These are phyloP conservation scores for Trinorchestia longiramus DNA, from an alignment of 1,140 invertebrate genomes.

Conservation along the genomic window DNA sequence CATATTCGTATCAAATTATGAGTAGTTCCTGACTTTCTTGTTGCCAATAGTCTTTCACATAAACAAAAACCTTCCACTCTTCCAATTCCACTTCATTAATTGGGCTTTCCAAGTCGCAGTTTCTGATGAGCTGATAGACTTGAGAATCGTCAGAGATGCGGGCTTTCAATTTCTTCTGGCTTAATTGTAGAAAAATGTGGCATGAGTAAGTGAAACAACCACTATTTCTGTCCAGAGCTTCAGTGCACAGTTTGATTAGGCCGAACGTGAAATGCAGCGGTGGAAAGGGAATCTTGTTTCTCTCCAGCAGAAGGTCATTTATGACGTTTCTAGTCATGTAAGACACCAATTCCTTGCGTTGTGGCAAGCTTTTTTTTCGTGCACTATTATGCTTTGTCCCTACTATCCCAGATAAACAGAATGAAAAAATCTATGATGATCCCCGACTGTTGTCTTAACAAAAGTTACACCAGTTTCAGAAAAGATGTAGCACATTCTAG, in stretches of 20 bases:
- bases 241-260: conserved; percentile 69
- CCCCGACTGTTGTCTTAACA: too few relatives aligned
- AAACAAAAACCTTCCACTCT: conserved; percentile 53
- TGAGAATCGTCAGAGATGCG: conserved; percentile 65
- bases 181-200: conserved; percentile 67
- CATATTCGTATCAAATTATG: conserved; percentile 63
- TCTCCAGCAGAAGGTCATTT: conserved; percentile 61
- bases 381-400: neutral
- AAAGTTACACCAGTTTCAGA: neutral
- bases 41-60: conserved; percentile 66
- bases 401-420: neutral
- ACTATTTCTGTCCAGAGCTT: conserved; percentile 68
- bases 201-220: conserved; percentile 62
- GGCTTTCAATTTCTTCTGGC: conserved; percentile 61
- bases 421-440: neutral
- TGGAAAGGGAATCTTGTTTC: conserved; percentile 68
- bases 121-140: conserved; percentile 62
- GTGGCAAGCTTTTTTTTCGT: conserved; percentile 58
- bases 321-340: conserved; percentile 64
- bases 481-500: conserved; percentile 63
- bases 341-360: conserved; percentile 58
- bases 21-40: conserved; percentile 62
- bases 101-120: conserved; percentile 57
- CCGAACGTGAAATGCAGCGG: conserved; percentile 70
- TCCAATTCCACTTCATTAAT: conserved; percentile 60